These are phyloP conservation scores for Drosophila paranaensis DNA, from an alignment of 2,888 invertebrate genomes.

Conservation along the genomic window DNA sequence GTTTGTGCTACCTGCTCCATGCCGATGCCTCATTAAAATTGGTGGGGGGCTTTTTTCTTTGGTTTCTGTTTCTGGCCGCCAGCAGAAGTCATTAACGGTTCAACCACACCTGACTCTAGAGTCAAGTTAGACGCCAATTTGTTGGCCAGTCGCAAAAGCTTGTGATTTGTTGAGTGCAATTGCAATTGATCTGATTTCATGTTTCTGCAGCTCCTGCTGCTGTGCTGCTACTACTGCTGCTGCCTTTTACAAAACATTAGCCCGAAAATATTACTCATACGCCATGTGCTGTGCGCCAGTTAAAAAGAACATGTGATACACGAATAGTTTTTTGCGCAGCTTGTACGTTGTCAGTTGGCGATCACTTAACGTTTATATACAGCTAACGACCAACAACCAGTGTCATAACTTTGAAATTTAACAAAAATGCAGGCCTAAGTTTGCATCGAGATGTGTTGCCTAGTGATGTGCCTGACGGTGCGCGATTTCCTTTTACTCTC, in stretches of 20 bases:
- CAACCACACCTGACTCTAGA: conserved; percentile 51
- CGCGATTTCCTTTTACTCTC: not conserved
- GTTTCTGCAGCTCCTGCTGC: conserved; percentile 11
- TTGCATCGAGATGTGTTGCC: not conserved
- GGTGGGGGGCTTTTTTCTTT: conserved; percentile 1
- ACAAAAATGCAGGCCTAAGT: conserved; percentile 13
- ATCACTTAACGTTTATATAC: conserved; percentile 13
- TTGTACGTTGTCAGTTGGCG: conserved; percentile 31
- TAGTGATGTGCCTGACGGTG: conserved; percentile 21
- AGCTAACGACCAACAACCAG: conserved; percentile 27
- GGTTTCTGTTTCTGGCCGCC: conserved; percentile 6
- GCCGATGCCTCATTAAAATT: conserved; percentile 37
- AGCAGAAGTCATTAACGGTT: conserved; percentile 51
- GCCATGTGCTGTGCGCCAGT: conserved; percentile 33
- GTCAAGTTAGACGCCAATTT: conserved; percentile 32
- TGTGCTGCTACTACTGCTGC: conserved; percentile 1
- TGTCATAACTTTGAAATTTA: conserved; percentile 49
- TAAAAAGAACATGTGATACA: conserved; percentile 31
- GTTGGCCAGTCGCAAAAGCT: conserved; percentile 23
- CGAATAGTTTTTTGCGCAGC: conserved; percentile 13
- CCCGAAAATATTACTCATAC: conserved; percentile 62
- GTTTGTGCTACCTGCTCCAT: conserved; percentile 28
- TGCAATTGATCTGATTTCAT: conserved; percentile 54
- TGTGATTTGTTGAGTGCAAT: conserved; percentile 59
- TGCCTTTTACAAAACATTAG: conserved; percentile 42